Base-by-base conservation (phyloP, 2,797 vertebrate genomes). In the Choloepus didactylus region DNA sequence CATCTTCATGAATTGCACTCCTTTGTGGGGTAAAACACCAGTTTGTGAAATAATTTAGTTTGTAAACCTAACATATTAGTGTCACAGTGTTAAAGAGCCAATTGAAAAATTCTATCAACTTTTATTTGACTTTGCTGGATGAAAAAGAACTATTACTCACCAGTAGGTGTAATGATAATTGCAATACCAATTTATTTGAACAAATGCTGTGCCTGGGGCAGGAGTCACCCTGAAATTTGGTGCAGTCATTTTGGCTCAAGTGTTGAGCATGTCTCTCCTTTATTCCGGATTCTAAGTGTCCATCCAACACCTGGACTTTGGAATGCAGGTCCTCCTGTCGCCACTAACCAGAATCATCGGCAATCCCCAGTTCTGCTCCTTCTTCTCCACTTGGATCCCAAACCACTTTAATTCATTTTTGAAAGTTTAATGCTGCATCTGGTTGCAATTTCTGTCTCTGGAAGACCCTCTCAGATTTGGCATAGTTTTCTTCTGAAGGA, bases 181-280 rank as follows among this genome's bases (percentile, higher is more conserved):
- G 9, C 76, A 87, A 62, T 31, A 72, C 19, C 46, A 84, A 81
- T 77, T 76, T 89, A 95, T 70, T 90, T 81, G 87, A 75, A 75
- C 60, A 75, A 80, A 35, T 75, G 41, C 38, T 82, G 46, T 79
- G 59, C 41, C 23, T 87, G 59, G 64, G 77, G 38, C 25, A 89
- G 66, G 56, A 56, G 41, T 77, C 12, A 59, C 16, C 15, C 35
- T 87, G 73, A 91, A 46, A 84, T 77, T 89, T 69, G 44, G 35
- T 15, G 15, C 41, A 49, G 41, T 80, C 54, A 38, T 49, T 95
- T 51, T 89, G 46, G 35, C 10, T 64, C 66, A 49, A 44, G 16
- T 49, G 18, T 56, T 75, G 27, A 56, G 44, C 7, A 27, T 6
- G 11, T 31, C 31, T 66, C 38, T 87, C 7, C 3, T 81, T 67